These are phyloP conservation scores for Myodes glareolus DNA, from an alignment of 2,113 vertebrate genomes.

Conservation along the genomic window DNA sequence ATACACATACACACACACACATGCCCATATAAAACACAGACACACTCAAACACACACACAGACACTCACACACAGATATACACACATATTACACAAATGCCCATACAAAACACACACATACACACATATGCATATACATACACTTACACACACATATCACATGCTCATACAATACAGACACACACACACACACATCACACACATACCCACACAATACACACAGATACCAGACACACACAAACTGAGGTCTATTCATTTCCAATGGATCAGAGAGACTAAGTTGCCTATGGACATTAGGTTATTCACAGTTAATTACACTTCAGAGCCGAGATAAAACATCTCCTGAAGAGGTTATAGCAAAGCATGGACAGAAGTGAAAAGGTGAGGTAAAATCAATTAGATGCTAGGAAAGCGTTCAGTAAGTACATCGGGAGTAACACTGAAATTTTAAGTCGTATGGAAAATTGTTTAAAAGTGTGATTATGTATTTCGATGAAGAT, in stretches of 20 bases:
- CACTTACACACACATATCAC: background rate
- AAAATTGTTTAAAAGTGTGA: conserved; percentile 19
- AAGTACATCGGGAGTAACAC: background rate
- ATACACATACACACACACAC: background rate
- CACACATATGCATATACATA: background rate
- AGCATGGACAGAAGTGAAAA: background rate
- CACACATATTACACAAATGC: background rate
- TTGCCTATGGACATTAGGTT: background rate
- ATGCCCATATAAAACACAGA: background rate
- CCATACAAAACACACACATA: too few species aligned
- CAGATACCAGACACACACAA: background rate
- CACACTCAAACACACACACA: background rate
- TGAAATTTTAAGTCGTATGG: background rate
- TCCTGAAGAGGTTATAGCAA: background rate
- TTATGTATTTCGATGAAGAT: background rate
- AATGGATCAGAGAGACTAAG: background rate
- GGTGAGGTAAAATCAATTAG: background rate
- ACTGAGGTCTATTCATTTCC: background rate
- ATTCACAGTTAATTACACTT: conserved; percentile 19
- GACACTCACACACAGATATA: background rate
- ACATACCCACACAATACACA: too few species aligned
- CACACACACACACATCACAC: background rate
- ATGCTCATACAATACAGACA: too few species aligned
- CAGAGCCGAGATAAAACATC: conserved; percentile 30
- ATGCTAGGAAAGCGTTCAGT: background rate